These are phyloP conservation scores for Xerus inauris DNA, from an alignment of 2,113 vertebrate genomes.

Conservation along the genomic window DNA sequence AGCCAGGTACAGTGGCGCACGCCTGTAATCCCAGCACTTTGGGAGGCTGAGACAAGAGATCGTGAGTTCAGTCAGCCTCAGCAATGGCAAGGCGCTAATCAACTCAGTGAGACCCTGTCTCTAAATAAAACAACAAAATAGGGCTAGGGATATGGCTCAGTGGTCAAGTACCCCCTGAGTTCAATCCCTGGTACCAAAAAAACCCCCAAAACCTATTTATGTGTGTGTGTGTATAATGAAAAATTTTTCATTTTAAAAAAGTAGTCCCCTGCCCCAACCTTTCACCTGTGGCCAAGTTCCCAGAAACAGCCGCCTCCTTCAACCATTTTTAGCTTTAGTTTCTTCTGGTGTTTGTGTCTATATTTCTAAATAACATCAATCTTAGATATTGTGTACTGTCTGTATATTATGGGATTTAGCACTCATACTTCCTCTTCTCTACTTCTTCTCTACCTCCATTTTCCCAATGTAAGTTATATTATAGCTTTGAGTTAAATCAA, in stretches of 20 bases:
- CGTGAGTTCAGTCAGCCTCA: too few relatives aligned
- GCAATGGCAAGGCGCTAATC: too few relatives aligned
- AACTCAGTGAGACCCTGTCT: too few relatives aligned
- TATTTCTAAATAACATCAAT: background rate
- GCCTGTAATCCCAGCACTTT: too few relatives aligned
- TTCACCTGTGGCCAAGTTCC: background rate
- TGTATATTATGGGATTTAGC: background rate
- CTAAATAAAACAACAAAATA: too few relatives aligned
- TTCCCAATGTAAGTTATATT: background rate
- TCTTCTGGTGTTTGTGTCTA: background rate
- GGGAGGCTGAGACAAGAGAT: too few relatives aligned
- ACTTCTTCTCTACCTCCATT: background rate
- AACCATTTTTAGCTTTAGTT: background rate
- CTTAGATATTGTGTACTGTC: background rate
- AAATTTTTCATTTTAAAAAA: background rate
- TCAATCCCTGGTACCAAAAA: too few relatives aligned
- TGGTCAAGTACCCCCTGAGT: too few relatives aligned
- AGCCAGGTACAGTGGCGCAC: too few relatives aligned
- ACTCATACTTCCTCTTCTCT: background rate
- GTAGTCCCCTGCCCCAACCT: background rate
- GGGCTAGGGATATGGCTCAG: too few relatives aligned
- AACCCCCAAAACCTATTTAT: too few relatives aligned
- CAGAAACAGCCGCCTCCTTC: background rate
- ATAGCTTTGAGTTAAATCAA: slow-evolving; percentile 1
- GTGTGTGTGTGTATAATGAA: too few relatives aligned